Evolutionary conservation across 1,140 invertebrate species (phyloP).

Genomic region (Sminthurides bifidus): DNA sequence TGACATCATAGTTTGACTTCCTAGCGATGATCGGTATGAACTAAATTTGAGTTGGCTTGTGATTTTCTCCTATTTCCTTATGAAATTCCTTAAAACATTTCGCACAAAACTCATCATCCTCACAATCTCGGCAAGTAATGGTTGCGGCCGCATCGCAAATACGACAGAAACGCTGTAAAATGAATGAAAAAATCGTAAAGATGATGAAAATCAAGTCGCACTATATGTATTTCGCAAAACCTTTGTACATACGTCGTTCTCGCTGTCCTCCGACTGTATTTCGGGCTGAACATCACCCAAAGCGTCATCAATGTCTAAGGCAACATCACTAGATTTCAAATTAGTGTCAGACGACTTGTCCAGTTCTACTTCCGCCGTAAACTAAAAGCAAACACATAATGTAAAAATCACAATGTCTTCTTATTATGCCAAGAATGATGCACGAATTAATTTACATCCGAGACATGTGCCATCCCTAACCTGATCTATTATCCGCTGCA

Average conservation of each 20-base stretch:
- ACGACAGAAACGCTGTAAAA: conserved; percentile 11
- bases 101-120: conserved; percentile 24
- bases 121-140: conserved; percentile 25
- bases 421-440: too few relatives aligned
- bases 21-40: too few relatives aligned
- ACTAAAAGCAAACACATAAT: conserved; percentile 4
- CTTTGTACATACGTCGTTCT: neutral
- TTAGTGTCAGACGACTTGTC: neutral
- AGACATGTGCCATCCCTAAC: too few relatives aligned
- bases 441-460: too few relatives aligned
- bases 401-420: neutral
- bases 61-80: conserved; percentile 23
- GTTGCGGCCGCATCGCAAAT: conserved; percentile 28
- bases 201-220: neutral
- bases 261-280: neutral
- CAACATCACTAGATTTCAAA: neutral
- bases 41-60: conserved; percentile 10
- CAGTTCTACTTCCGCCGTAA: conserved; percentile 14
- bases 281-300: neutral
- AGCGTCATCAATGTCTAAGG: conserved; percentile 3
- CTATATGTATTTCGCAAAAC: neutral
- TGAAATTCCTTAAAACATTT: conserved; percentile 28
- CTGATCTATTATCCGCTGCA: conserved; percentile 19
- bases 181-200: neutral
- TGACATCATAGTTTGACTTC: too few relatives aligned